Evolutionary conservation across 1,140 invertebrate species (phyloP).

Genomic region (Calycopis cecrops): DNA sequence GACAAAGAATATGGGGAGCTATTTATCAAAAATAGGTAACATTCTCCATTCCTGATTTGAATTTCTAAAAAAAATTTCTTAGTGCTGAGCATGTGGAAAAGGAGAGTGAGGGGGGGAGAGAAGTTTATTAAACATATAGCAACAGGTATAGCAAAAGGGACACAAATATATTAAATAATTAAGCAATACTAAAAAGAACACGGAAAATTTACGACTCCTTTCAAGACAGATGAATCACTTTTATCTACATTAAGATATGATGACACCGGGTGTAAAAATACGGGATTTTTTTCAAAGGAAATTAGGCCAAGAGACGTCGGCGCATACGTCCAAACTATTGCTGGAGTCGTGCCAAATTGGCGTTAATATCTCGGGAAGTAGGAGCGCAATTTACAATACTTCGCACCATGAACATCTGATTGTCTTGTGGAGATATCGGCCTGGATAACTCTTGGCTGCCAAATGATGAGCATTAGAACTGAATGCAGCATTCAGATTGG

Average conservation of each 20-base stretch:
- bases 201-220: too few species aligned
- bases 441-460: slow-evolving; percentile 15
- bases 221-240: too few species aligned
- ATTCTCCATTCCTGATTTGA: too few species aligned
- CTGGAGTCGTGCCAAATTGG: slow-evolving; percentile 31
- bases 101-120: too few species aligned
- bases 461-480: neutral
- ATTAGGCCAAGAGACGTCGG: neutral
- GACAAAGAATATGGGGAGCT: too few species aligned
- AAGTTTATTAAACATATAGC: too few species aligned
- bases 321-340: slow-evolving; percentile 15
- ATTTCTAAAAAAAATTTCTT: too few species aligned
- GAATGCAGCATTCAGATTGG: slow-evolving; percentile 4
- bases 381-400: slow-evolving; percentile 19
- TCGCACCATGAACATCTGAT: slow-evolving; percentile 15
- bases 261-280: slow-evolving; percentile 1
- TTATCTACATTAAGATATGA: neutral
- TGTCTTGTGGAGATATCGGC: slow-evolving; percentile 24
- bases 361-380: slow-evolving; percentile 28
- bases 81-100: too few species aligned
- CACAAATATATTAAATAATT: too few species aligned
- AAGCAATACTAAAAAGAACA: too few species aligned
- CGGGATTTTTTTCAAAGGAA: neutral
- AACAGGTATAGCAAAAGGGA: too few species aligned
- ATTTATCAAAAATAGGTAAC: too few species aligned